A percentile compares a stretch with the other conserved stretches of the same genome.
Conservation (phyloP, 2,888 invertebrate genomes). For the Pristionchus exspectatus region DNA sequence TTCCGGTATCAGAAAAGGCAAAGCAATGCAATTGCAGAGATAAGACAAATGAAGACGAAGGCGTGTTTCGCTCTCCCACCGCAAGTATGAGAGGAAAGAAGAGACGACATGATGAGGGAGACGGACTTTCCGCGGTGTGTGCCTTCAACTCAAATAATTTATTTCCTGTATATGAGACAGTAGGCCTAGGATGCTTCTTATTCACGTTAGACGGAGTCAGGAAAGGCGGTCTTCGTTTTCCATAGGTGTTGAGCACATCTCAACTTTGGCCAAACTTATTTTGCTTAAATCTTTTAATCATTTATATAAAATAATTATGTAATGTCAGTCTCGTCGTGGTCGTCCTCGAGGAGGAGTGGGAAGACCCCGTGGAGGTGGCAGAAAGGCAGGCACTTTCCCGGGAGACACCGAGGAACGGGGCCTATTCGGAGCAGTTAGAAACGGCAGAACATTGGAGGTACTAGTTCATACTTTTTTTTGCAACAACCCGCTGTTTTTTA, state of each 20-base stretch:
- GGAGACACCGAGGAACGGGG: slow-evolving; percentile 64
- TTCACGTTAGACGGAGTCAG: too few relatives aligned
- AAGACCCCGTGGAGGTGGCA: slow-evolving; percentile 57
- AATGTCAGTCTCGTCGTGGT: slow-evolving; percentile 67
- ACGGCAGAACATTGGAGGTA: slow-evolving; percentile 58
- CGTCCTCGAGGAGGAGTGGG: slow-evolving; percentile 63
- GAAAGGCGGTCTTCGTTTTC: too few relatives aligned
- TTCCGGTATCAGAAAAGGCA: background rate
- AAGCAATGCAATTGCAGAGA: background rate
- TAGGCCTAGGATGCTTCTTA: too few relatives aligned
- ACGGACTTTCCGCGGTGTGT: slow-evolving; percentile 57
- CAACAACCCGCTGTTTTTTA: too few relatives aligned
- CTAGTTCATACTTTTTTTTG: background rate
- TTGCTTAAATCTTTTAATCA: too few relatives aligned
- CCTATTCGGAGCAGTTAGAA: slow-evolving; percentile 69
- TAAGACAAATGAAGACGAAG: slow-evolving; percentile 57
- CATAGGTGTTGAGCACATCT: too few relatives aligned
- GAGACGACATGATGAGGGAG: slow-evolving; percentile 58
- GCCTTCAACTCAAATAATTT: too few relatives aligned
- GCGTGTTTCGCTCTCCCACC: slow-evolving; percentile 65
- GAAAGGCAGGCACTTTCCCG: slow-evolving; percentile 52
- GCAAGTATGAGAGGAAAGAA: slow-evolving; percentile 67
- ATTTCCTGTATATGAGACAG: too few relatives aligned
- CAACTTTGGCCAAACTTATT: too few relatives aligned
- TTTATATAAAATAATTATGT: background rate